Evolutionary conservation across 1,140 invertebrate genomes (phyloP).

Genomic region (Chionoecetes opilio): DNA sequence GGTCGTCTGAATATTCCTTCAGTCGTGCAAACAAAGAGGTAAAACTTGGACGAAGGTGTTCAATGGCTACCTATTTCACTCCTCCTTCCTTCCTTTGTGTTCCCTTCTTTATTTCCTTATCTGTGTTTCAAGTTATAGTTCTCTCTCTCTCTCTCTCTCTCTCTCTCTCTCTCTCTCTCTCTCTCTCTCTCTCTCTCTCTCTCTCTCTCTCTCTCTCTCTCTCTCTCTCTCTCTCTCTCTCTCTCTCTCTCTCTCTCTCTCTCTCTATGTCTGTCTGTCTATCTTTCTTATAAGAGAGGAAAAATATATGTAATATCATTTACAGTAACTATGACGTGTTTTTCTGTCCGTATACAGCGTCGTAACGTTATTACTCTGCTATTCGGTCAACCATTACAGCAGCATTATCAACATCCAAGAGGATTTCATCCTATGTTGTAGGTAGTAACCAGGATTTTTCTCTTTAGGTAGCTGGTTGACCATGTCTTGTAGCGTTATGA

Average conservation of each 20-base stretch:
- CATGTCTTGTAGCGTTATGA: too few relatives aligned
- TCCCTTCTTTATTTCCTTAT: neutral
- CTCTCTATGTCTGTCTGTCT: too few relatives aligned
- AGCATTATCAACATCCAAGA: too few relatives aligned
- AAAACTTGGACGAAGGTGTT: neutral
- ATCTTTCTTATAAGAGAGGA: too few relatives aligned
- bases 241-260: neutral
- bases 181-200: neutral
- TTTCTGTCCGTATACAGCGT: too few relatives aligned
- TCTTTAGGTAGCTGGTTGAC: too few relatives aligned
- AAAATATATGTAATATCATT: too few relatives aligned
- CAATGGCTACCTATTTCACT: neutral
- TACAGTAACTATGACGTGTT: too few relatives aligned
- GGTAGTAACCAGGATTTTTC: too few relatives aligned
- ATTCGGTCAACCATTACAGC: too few relatives aligned
- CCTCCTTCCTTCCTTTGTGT: neutral
- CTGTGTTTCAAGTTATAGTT: neutral
- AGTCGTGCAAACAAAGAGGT: conserved; percentile 5
- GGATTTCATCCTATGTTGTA: too few relatives aligned
- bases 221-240: neutral
- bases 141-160: neutral
- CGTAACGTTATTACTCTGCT: too few relatives aligned
- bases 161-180: neutral
- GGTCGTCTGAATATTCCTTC: neutral
- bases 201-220: neutral